A percentile compares a stretch with the other conserved stretches of the same genome.
Evolutionary conservation across 1,140 invertebrate species (phyloP).

Genomic region (Drosophila nigromelanica): DNA sequence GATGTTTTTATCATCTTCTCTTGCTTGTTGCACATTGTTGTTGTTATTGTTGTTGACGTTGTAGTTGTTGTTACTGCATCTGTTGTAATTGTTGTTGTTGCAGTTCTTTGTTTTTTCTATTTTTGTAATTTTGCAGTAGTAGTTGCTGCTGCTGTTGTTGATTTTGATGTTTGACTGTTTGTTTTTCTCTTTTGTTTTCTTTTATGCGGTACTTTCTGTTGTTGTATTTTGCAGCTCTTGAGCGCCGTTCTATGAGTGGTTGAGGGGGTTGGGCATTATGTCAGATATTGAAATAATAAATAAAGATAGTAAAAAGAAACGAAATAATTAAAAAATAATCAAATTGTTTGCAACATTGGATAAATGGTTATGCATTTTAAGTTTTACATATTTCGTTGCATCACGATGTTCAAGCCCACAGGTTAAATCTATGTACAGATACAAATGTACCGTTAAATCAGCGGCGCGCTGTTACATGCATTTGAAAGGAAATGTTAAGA

Average conservation of each 20-base stretch:
- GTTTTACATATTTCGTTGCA: conserved; percentile 36
- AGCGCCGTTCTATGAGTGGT: conserved; percentile 68
- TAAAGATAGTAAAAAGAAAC: conserved; percentile 33
- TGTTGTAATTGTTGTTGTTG: conserved; percentile 15
- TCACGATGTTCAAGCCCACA: conserved; percentile 22
- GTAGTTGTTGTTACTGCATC: conserved; percentile 15
- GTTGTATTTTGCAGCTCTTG: conserved; percentile 84
- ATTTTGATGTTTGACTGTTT: conserved; percentile 53
- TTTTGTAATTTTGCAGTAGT: conserved; percentile 21
- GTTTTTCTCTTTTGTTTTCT: conserved; percentile 53
- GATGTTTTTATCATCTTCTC: conserved; percentile 13
- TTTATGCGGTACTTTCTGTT: conserved; percentile 83
- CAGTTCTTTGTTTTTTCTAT: conserved; percentile 22
- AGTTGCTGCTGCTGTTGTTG: conserved; percentile 22
- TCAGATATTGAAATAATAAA: conserved; percentile 41
- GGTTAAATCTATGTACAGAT: conserved; percentile 29
- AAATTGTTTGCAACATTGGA: background rate
- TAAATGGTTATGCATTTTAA: conserved; percentile 17
- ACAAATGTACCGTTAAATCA: conserved; percentile 33
- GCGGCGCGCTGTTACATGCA: conserved; percentile 30
- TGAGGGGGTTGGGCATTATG: conserved; percentile 37
- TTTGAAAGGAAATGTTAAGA: conserved; percentile 49
- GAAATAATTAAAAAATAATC: conserved; percentile 25
- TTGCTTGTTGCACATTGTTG: conserved; percentile 7
- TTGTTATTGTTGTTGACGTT: conserved; percentile 19